phyloP scores from a whole-genome alignment of 1,140 invertebrate genomes.

The Augochlora pura region DNA sequence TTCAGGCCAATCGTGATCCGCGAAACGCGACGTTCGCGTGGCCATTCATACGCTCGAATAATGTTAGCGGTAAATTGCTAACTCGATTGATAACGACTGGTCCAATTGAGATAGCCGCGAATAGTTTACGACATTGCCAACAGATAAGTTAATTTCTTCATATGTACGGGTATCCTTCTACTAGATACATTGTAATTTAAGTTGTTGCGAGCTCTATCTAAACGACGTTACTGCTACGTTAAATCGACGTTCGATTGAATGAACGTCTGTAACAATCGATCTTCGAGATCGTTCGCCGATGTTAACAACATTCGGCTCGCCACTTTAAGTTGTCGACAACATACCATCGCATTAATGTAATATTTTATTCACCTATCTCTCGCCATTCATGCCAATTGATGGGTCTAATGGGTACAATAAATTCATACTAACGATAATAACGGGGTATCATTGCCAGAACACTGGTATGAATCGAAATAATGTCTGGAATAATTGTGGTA shows the following conservation, averaged over 20 bases:
- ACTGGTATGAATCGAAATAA: background rate
- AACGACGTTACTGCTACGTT: conserved; percentile 29
- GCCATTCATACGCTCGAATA: conserved; percentile 6
- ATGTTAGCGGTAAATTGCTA: conserved; percentile 22
- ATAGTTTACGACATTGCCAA: conserved; percentile 26
- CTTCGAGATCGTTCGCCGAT: background rate
- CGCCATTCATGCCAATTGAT: too few species aligned
- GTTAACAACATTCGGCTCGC: background rate
- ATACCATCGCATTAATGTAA: conserved; percentile 19
- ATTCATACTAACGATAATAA: too few species aligned
- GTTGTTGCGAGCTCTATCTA: conserved; percentile 19
- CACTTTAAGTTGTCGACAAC: background rate
- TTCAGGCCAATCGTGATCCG: background rate
- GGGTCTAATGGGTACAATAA: too few species aligned
- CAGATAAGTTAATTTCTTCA: conserved; percentile 49
- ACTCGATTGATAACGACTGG: conserved; percentile 30
- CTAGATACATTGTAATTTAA: conserved; percentile 34
- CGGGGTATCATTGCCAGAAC: too few species aligned
- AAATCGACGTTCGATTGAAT: conserved; percentile 29
- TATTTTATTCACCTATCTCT: background rate
- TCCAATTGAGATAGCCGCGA: conserved; percentile 26
- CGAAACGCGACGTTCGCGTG: background rate
- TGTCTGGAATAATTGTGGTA: background rate
- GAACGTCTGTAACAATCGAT: conserved; percentile 7
- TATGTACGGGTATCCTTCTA: conserved; percentile 10